Evolutionary conservation across 2,888 invertebrate genomes (phyloP).

Genomic region (Epiblema foenella): DNA sequence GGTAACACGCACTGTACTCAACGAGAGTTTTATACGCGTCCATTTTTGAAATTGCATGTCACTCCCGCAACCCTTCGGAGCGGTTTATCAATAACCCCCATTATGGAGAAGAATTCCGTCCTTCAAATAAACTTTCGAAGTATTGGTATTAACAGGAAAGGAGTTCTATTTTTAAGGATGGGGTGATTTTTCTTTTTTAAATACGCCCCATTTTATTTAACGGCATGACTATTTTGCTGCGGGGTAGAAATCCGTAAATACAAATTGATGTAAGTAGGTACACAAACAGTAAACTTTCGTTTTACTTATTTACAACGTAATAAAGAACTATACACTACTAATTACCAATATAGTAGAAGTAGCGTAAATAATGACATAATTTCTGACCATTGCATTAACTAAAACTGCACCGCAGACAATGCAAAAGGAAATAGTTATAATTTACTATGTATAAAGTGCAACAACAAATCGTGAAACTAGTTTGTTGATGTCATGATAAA

Average conservation of each 20-base stretch:
- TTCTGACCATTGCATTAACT: conserved; percentile 11
- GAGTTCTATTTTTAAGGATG: conserved; percentile 23
- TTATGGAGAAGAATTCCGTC: conserved; percentile 43
- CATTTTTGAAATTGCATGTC: conserved; percentile 56
- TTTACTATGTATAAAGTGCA: conserved; percentile 45
- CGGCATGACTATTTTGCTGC: neutral
- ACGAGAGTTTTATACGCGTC: conserved; percentile 62
- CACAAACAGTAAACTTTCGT: neutral
- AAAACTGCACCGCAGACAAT: conserved; percentile 38
- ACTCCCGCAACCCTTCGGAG: conserved; percentile 46
- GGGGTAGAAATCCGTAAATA: neutral
- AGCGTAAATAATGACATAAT: neutral
- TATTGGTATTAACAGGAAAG: conserved; percentile 31
- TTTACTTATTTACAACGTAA: neutral
- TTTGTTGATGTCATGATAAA: conserved; percentile 52
- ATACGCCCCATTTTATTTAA: conserved; percentile 17
- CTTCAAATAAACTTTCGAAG: conserved; percentile 35
- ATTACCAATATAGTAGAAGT: neutral
- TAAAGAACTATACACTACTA: neutral
- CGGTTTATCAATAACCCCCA: conserved; percentile 47
- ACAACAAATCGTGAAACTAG: conserved; percentile 47
- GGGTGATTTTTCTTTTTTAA: conserved; percentile 20
- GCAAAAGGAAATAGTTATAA: conserved; percentile 36
- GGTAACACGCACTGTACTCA: conserved; percentile 67
- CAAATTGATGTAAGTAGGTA: neutral